A percentile compares a stretch with the other conserved stretches of the same genome.
Evolutionary conservation across 1,140 invertebrate species (phyloP).

Genomic region (Melanaphis sacchari): DNA sequence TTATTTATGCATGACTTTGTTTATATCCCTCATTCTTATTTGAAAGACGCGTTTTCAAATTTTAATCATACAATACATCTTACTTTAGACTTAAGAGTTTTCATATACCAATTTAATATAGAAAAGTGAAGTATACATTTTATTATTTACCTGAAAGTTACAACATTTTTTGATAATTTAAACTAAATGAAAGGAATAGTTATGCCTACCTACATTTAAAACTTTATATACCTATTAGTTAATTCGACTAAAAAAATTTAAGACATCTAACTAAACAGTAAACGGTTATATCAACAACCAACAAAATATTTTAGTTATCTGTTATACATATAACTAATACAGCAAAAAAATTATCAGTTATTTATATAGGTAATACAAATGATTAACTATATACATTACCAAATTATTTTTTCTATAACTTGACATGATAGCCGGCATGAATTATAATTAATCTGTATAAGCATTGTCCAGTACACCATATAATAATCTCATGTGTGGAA

Average conservation of each 20-base stretch:
- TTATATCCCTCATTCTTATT: too few relatives aligned
- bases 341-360: background rate
- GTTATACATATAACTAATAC: too few relatives aligned
- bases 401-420: background rate
- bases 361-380: background rate
- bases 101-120: background rate
- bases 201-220: background rate
- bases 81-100: background rate
- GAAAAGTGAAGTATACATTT: background rate
- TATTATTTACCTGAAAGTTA: background rate
- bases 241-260: background rate
- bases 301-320: background rate
- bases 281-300: background rate
- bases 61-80: background rate
- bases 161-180: background rate
- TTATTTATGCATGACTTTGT: too few relatives aligned
- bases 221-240: background rate
- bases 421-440: background rate
- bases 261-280: background rate
- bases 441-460: background rate
- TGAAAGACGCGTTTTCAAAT: too few relatives aligned
- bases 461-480: background rate
- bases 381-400: background rate
- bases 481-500: background rate
- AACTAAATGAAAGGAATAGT: background rate